Base-by-base conservation (phyloP, 2,888 invertebrate genomes). In the Polydesmus complanatus region DNA sequence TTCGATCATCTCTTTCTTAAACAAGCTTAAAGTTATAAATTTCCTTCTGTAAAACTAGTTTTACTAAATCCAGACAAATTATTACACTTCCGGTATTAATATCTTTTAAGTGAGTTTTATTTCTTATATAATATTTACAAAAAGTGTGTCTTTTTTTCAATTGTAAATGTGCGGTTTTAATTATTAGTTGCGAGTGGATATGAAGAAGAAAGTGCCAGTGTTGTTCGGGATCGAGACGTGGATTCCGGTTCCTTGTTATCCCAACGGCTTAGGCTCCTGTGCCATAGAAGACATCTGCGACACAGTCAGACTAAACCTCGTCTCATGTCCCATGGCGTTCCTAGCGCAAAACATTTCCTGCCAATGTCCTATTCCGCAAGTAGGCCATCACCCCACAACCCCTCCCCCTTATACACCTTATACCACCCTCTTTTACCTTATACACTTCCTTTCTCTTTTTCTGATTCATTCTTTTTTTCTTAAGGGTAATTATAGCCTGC, bases 211-310 rank as follows among this genome's bases (percentile, higher is more conserved):
- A 22, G 52, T 54, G 18, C 54, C 54, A 18, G 27, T 54, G 47
- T n/a, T 52, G n/a, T 60, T 60, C 37, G 60, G 60, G 22, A 54
- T 60, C 21, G 23, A 55, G 48, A 53, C 58, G 11, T 61, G 61
- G 61, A 26, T 61, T 37, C 58, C 57, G 14, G 57, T 61, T 53
- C 61, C 61, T 8, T 61, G 61, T 27, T 54, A 60, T 27, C 18
- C 23, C 8, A 58, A 61, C 22, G 60, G 60, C 11, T 21, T 61
- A 5, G 61, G 61, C 25, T 58, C 58, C 18, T 61, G 61, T 27
- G 23, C 27, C 3, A 58, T 58, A n/a, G 58, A 58, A 19, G 61
- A 61, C 58, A 47, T 58, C n/a, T 61, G 61, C 26, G 54, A 53
- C 26, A 22, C 53, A 18, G 21, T 23, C n/a, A 54, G 54, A 8